phyloP scores from a whole-genome alignment of 2,888 invertebrate genomes.

The Amaurobius ferox region DNA sequence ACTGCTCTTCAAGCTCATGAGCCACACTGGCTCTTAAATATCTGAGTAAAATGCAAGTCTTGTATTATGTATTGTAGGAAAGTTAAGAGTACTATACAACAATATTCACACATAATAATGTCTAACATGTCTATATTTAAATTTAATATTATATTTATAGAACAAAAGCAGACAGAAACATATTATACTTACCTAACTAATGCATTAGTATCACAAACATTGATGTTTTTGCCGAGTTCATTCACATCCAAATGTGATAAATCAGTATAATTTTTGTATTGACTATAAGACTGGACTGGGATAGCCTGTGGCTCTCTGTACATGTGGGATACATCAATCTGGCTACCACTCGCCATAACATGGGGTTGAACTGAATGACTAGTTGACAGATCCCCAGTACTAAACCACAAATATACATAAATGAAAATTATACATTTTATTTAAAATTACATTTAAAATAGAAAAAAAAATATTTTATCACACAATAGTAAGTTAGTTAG shows the following conservation, averaged over 20 bases:
- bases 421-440: too few relatives aligned
- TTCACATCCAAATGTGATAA: constrained; percentile 74
- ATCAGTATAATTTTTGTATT: constrained; percentile 75
- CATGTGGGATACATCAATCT: constrained; percentile 31
- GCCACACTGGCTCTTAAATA: too few relatives aligned
- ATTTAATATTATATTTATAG: too few relatives aligned
- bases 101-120: too few relatives aligned
- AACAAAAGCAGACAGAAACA: background rate
- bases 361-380: constrained; percentile 40
- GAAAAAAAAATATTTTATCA: too few relatives aligned
- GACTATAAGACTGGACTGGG: constrained; percentile 73
- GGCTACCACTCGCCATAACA: constrained; percentile 11
- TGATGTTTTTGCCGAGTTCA: constrained; percentile 26
- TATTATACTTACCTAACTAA: constrained; percentile 39
- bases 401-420: constrained; percentile 46
- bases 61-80: too few relatives aligned
- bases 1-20: too few relatives aligned
- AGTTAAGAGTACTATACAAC: too few relatives aligned
- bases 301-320: constrained; percentile 1
- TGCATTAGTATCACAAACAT: constrained; percentile 7
- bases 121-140: too few relatives aligned
- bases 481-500: too few relatives aligned
- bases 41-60: too few relatives aligned
- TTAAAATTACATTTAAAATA: too few relatives aligned
- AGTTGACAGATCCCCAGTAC: constrained; percentile 49